Percentiles rank a stretch among this genome's conserved stretches.
These are phyloP conservation scores for Apaloderma vittatum DNA, from an alignment of 2,113 vertebrate genomes.

Conservation along the genomic window DNA sequence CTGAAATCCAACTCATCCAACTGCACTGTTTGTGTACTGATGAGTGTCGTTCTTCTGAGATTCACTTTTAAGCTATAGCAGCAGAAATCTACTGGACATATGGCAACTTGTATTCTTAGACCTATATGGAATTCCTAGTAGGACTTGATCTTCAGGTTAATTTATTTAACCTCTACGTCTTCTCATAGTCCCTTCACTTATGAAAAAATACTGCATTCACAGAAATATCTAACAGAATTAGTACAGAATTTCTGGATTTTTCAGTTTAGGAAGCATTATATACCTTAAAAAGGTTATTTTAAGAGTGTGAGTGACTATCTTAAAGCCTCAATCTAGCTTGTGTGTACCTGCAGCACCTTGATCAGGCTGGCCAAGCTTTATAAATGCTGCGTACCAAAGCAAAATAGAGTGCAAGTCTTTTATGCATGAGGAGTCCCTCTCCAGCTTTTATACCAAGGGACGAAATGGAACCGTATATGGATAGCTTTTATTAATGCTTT, in stretches of 20 bases:
- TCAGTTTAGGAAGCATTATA: neutral
- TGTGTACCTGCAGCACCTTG: neutral
- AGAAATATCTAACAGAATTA: neutral
- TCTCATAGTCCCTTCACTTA: neutral
- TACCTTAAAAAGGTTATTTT: neutral
- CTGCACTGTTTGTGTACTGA: neutral
- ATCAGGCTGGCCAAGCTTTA: neutral
- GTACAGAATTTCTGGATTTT: neutral
- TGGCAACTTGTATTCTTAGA: neutral
- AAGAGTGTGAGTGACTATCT: rapidly evolving
- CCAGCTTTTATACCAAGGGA: neutral
- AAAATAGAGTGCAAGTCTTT: neutral
- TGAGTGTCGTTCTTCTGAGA: neutral
- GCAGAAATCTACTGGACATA: neutral
- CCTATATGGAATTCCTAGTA: neutral
- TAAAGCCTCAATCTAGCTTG: neutral
- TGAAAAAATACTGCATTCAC: neutral
- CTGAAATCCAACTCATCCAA: neutral
- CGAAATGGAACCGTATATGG: neutral
- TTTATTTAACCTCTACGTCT: neutral
- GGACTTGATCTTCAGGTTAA: neutral
- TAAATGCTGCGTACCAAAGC: neutral
- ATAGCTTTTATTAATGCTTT: neutral
- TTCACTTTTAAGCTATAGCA: neutral
- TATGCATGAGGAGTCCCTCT: neutral